Evolutionary conservation across 2,113 vertebrate genomes (phyloP).

Genomic region (Actenoides hombroni): DNA sequence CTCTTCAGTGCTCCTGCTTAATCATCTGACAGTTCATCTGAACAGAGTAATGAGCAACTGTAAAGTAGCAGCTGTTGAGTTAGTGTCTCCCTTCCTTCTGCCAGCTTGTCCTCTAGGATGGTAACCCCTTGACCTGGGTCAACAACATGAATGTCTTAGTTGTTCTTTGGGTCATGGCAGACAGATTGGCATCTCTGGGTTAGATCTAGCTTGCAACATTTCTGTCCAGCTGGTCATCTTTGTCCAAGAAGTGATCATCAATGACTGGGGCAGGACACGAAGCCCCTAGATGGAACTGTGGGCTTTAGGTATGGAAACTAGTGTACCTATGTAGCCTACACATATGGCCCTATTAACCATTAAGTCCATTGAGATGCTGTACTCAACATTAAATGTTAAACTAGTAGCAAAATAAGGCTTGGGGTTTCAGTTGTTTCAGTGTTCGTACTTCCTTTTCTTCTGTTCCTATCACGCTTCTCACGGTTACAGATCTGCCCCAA

Average conservation of each 20-base stretch:
- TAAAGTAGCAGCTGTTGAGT: not conserved
- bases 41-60: not conserved
- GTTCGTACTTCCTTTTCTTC: not conserved
- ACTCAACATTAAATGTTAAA: not conserved
- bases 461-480: not conserved
- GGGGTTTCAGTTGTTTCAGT: not conserved
- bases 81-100: not conserved
- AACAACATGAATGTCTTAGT: not conserved
- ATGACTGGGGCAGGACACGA: not conserved
- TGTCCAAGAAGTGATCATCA: not conserved
- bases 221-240: not conserved
- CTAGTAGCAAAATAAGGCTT: not conserved
- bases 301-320: not conserved
- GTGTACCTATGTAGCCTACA: not conserved
- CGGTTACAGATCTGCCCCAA: not conserved
- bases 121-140: not conserved
- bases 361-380: not conserved
- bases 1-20: not conserved
- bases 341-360: not conserved
- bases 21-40: not conserved
- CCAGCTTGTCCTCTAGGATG: not conserved
- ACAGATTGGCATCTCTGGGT: not conserved
- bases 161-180: not conserved
- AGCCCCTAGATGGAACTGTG: not conserved
- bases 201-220: not conserved